These are phyloP conservation scores for Mimachlamys varia DNA, from an alignment of 2,888 invertebrate genomes.

Conservation along the genomic window DNA sequence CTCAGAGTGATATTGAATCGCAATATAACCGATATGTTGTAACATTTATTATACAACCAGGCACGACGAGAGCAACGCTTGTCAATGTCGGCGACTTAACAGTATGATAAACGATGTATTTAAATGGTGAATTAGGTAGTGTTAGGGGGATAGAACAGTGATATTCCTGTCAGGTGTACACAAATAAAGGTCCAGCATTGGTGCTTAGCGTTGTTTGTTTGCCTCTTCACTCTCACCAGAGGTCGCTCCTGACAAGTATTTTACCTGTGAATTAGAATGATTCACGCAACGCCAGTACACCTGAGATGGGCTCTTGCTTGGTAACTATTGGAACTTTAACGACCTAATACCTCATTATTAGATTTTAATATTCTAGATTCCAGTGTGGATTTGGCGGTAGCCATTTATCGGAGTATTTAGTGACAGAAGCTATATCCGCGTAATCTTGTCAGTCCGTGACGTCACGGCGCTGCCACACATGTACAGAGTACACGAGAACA, in stretches of 20 bases:
- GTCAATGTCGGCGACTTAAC: background rate
- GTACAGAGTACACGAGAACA: too few species aligned
- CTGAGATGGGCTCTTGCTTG: background rate
- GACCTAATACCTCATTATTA: slow-evolving; percentile 10
- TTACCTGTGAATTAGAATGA: background rate
- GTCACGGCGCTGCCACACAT: background rate
- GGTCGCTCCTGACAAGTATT: background rate
- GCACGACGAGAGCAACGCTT: background rate
- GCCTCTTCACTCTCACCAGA: background rate
- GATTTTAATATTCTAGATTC: slow-evolving; percentile 36
- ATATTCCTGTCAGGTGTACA: background rate
- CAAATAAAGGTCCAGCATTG: background rate
- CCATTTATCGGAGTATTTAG: background rate
- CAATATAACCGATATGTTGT: too few species aligned
- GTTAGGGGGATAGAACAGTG: background rate
- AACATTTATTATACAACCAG: too few species aligned
- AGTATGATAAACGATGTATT: background rate
- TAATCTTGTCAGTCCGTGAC: background rate
- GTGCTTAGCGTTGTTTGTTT: background rate
- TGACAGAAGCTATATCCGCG: background rate
- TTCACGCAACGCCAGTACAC: background rate
- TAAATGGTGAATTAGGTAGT: background rate
- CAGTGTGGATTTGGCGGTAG: background rate
- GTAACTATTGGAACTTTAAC: background rate
- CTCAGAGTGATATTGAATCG: too few species aligned